Evolutionary conservation across 2,113 vertebrate species (phyloP).

Genomic region (Galeopterus variegatus): DNA sequence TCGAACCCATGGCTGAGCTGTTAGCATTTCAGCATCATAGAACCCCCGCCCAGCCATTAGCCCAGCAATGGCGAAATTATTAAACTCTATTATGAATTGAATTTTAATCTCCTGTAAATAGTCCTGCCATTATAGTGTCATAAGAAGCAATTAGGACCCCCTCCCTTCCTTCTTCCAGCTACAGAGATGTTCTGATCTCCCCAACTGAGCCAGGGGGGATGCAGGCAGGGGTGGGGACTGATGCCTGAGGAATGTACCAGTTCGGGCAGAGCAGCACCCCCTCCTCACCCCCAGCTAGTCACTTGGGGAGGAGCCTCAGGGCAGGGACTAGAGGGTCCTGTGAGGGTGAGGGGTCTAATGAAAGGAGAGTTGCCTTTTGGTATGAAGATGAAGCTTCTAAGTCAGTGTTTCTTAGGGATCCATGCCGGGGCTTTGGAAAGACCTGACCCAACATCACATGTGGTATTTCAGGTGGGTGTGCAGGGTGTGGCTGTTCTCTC

Average conservation of each 20-base stretch:
- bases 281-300: too few relatives aligned
- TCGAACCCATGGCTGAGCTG: neutral
- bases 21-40: neutral
- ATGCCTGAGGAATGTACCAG: neutral
- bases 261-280: neutral
- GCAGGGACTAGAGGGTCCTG: neutral
- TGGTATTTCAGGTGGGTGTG: fast-evolving
- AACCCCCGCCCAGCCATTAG: conserved; percentile 67
- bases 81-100: conserved; percentile 87
- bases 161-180: conserved; percentile 81
- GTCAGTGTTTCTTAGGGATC: neutral
- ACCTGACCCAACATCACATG: fast-evolving
- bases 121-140: conserved; percentile 88
- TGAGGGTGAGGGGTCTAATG: neutral
- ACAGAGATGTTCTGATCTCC: conserved; percentile 62
- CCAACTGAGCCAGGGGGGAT: neutral
- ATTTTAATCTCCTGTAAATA: conserved; percentile 91
- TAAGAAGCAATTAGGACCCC: conserved; percentile 88
- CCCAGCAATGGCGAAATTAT: conserved; percentile 79
- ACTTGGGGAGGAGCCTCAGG: neutral
- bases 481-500: fast-evolving
- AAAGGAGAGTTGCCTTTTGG: neutral
- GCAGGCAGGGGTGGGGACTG: neutral
- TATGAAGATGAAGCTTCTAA: neutral
- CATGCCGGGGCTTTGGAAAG: neutral